These are phyloP conservation scores for Caenorhabditis doughertyi DNA, from an alignment of 2,888 invertebrate species.

Conservation along the genomic window DNA sequence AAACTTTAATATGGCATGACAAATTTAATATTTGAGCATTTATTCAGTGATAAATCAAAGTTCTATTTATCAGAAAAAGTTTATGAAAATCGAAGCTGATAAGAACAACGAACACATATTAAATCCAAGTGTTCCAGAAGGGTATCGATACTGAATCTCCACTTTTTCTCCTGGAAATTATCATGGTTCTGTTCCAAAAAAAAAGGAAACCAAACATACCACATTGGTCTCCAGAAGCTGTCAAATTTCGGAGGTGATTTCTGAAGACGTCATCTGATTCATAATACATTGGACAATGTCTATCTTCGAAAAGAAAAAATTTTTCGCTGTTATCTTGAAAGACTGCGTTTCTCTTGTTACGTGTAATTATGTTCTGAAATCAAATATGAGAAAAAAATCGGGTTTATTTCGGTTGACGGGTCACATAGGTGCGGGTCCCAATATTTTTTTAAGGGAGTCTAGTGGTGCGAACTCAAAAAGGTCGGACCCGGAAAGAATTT, in stretches of 20 bases:
- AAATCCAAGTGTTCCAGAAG: background rate
- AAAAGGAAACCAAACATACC: background rate
- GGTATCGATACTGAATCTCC: background rate
- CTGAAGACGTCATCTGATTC: background rate
- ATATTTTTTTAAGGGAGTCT: too few species aligned
- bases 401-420: background rate
- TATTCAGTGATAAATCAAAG: too few species aligned
- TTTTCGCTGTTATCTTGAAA: constrained; percentile 1
- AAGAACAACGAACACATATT: background rate
- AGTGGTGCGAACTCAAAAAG: too few species aligned
- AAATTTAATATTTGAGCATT: too few species aligned
- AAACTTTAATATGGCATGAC: too few species aligned
- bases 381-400: background rate
- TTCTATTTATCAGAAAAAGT: background rate
- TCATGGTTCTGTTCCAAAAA: background rate
- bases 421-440: too few species aligned
- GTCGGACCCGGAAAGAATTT: too few species aligned
- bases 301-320: background rate
- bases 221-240: background rate
- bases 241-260: background rate
- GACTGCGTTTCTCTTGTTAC: background rate
- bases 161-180: background rate
- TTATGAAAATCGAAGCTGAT: background rate
- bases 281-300: background rate
- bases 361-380: background rate